Conservation (phyloP, 2,888 invertebrate genomes). For the Rhaphigaster nebulosa region DNA sequence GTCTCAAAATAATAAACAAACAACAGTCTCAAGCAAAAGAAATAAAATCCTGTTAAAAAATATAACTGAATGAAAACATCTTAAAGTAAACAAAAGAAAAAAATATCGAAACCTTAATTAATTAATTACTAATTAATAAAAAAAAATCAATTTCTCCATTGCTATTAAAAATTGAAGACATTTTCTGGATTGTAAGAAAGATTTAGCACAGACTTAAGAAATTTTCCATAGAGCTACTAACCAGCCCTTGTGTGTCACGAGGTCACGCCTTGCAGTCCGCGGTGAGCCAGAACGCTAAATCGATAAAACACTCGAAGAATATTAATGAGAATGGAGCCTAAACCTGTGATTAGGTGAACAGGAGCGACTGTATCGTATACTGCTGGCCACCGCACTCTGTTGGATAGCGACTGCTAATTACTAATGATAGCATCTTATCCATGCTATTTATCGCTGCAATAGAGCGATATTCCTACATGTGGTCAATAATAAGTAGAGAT, state of each 20-base stretch:
- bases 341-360: background rate
- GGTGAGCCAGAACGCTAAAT: slow-evolving; percentile 1
- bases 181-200: no score
- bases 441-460: background rate
- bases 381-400: background rate
- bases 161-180: no score
- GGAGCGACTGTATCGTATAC: background rate
- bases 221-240: background rate
- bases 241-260: background rate
- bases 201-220: background rate
- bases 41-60: no score
- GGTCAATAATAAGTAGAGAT: background rate
- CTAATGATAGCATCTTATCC: background rate
- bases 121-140: no score
- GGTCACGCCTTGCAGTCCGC: background rate
- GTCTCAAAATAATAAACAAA: no score
- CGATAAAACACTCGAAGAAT: background rate
- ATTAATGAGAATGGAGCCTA: background rate
- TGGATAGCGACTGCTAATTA: background rate
- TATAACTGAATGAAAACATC: no score
- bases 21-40: no score
- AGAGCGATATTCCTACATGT: background rate
- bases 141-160: no score
- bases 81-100: no score
- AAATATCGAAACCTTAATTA: no score